Evolutionary conservation across 2,113 vertebrate genomes (phyloP), one percentile per base, ranked within the genome.

Genomic region (Balaenoptera acutorostrata): DNA sequence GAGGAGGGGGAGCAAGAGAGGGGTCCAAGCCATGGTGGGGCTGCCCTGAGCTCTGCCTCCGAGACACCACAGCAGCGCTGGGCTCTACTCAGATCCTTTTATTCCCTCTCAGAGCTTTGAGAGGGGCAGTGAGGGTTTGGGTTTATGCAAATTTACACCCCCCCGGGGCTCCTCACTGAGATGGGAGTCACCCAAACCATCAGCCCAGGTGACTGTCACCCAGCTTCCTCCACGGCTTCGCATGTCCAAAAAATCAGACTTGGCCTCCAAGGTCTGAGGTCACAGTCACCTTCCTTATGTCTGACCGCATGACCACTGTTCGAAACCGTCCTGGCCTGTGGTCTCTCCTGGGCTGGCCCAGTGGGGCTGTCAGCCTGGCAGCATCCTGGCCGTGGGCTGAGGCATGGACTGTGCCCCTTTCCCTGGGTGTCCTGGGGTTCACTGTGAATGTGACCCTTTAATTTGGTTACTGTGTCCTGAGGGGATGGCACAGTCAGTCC

Each of bases 1-100:
- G 36, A 75, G 31, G 31, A 95, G 12, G 49, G 39, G 3, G 4
- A 84, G 46, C 59, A 36, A 78, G 59, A 39, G 5, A 21, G 3
- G 59, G 13, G 18, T 59, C 72, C 52, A 63, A 33, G 74, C 75
- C 88, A 78, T 78, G 49, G 31, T 59, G 63, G 31, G 12, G 2
- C 10, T 0, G 1, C 21, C 27, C n/a, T 0, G 31, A 77, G 74
- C 17, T 49, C 44, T 49, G 74, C 44, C 72, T 49, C 29, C 6
- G 29, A 49, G 72, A 61, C 18, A 29, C 44, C 17, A 4, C 72
- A 75, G 72, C 72, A 10, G 44, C 2, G 15, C 41, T 31, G 44
- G 27, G 44, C 44, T 49, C 15, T 10, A 0, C 0, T 13, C 0
- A 18, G 44, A 25, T 8, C 41, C 72, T 44, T 46, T 75, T 75